phyloP scores from a whole-genome alignment of 2,113 vertebrate species.

The Patagioenas fasciata region DNA sequence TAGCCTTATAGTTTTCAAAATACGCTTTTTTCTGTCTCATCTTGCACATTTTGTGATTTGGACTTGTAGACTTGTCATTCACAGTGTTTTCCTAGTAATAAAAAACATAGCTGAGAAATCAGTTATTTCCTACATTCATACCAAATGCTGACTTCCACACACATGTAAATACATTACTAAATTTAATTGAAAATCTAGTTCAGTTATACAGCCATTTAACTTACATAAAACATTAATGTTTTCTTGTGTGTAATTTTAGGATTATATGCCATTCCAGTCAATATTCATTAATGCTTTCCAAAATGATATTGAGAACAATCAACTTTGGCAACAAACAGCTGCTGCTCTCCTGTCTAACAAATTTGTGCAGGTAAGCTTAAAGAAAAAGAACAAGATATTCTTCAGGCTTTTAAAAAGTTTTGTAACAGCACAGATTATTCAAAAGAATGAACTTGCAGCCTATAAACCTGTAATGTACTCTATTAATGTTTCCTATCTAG shows the following conservation, averaged over 20 bases:
- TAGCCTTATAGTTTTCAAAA: not conserved
- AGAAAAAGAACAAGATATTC: not conserved
- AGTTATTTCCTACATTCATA: not conserved
- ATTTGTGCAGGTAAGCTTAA: slow-evolving; percentile 89
- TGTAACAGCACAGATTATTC: not conserved
- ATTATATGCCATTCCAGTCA: slow-evolving; percentile 93
- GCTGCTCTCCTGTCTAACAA: slow-evolving; percentile 91
- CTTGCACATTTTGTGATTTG: not conserved
- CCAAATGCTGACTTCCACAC: not conserved
- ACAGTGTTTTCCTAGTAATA: not conserved
- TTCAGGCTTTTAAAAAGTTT: not conserved
- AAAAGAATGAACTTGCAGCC: not conserved
- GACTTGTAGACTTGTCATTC: not conserved
- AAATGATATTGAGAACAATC: slow-evolving; percentile 89
- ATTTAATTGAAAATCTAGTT: not conserved
- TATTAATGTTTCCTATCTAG: slow-evolving; percentile 69
- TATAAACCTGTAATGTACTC: not conserved
- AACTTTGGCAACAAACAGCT: slow-evolving; percentile 88
- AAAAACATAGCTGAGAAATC: not conserved
- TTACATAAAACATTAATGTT: not conserved
- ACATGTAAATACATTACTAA: not conserved
- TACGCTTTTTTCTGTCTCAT: not conserved
- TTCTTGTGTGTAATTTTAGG: slow-evolving; percentile 75
- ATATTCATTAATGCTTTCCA: slow-evolving; percentile 89
- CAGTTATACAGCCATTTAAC: not conserved